Base-by-base conservation (phyloP, 1,140 invertebrate genomes). In the Zophobas atratus region DNA sequence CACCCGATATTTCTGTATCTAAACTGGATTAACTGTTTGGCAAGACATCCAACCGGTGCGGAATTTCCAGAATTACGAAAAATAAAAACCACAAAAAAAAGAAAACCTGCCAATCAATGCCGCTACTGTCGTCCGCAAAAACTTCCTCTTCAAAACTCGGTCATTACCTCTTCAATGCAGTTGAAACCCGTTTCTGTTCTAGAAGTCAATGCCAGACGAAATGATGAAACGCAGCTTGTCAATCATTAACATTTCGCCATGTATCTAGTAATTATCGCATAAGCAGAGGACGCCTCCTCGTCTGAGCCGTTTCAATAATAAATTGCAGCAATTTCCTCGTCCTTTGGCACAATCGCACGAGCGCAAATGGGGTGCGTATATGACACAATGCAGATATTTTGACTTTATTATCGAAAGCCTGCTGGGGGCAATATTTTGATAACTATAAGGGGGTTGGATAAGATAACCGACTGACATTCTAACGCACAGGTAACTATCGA, bases 401-500 rank as follows among this genome's bases (percentile, higher is more conserved):
- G 20, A 51, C 49, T 51, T 51, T 51, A 57, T 46, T 41, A 43
- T 67, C 36, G 1, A 3, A 39, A 38, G n/a, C 57, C 57, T 20
- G 20, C 20, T 20, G 49, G n/a, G 49, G 49, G 49, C 60, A 33
- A 41, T 67, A 67, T 67, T 67, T 46, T 67, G 60, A 67, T 39
- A 67, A 41, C 20, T 43, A 20, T 34, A 51, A 51, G 49, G 20
- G 49, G 49, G 49, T 51, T 4, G 49, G n/a, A 51, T 51, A 51
- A 51, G 49, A 51, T 51, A 51, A 20, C 49, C 49, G 49, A 51
- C 49, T 51, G 49, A 51, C 49, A 51, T 51, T 51, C 49, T 51
- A 51, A 51, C 49, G 49, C 49, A 51, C 2, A n/a, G 36, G 57
- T 38, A 20, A 63, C 36, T 67, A 67, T 67, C 60, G 60, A 67